These are phyloP conservation scores for Gymnobelideus leadbeateri DNA, from an alignment of 2,113 vertebrate species.

Conservation along the genomic window DNA sequence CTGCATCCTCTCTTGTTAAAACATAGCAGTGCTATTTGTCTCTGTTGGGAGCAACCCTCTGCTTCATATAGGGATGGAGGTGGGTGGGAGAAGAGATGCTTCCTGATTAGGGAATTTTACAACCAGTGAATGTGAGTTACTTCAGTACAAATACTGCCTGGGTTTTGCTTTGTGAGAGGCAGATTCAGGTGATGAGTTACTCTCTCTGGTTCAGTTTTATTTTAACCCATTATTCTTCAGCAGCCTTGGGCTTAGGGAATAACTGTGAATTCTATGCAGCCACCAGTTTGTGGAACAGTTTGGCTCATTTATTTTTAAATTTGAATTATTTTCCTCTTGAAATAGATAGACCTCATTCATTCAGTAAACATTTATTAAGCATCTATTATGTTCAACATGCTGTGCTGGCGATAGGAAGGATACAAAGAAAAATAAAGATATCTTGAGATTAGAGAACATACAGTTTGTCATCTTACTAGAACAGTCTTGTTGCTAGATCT, in stretches of 20 bases:
- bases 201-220: background rate
- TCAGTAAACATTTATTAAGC: background rate
- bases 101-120: background rate
- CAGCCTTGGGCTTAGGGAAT: background rate
- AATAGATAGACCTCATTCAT: background rate
- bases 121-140: background rate
- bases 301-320: background rate
- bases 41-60: background rate
- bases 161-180: background rate
- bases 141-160: background rate
- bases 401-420: background rate
- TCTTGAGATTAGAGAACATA: background rate
- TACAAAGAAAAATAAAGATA: background rate
- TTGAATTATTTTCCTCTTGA: background rate
- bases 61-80: background rate
- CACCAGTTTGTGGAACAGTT: background rate
- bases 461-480: background rate
- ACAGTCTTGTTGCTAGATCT: background rate
- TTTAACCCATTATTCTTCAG: background rate
- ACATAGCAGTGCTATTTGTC: background rate
- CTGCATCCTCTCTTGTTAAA: background rate
- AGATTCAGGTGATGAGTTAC: background rate
- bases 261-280: background rate
- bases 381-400: background rate
- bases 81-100: background rate